phyloP scores from a whole-genome alignment of 35 echinoderm and acorn worm species.

The Anneissia japonica region DNA sequence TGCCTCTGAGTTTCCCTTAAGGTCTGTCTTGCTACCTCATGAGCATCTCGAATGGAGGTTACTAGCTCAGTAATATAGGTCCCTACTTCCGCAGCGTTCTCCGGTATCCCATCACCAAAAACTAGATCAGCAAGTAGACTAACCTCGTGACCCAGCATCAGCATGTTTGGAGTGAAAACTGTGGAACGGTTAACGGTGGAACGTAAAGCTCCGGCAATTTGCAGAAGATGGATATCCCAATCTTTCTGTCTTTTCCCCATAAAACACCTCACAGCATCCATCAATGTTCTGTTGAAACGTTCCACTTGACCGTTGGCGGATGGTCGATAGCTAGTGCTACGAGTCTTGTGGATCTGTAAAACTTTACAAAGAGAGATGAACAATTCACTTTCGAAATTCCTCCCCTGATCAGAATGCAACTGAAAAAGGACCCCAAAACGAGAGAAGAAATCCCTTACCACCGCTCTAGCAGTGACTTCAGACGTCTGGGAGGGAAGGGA shows the following conservation, averaged over 20 bases:
- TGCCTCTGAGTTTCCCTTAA: conserved; percentile 4
- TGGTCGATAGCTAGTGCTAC: not conserved
- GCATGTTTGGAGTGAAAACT: conserved; percentile 23
- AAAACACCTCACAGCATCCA: conserved; percentile 21
- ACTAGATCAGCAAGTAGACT: conserved; percentile 47
- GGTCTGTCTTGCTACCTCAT: conserved; percentile 20
- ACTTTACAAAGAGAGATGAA: not conserved
- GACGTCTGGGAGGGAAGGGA: conserved; percentile 22
- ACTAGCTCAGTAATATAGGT: conserved; percentile 4
- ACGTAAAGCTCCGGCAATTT: conserved; percentile 40
- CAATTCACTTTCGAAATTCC: not conserved
- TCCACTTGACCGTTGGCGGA: not conserved
- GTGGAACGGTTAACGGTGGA: conserved; percentile 49
- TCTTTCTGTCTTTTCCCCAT: conserved; percentile 22
- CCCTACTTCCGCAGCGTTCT: not conserved
- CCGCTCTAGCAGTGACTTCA: conserved; percentile 21
- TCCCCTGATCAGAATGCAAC: not conserved
- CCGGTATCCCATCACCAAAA: not conserved
- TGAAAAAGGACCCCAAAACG: not conserved
- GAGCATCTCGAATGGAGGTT: not conserved
- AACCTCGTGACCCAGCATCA: conserved; percentile 49
- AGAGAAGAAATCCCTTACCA: not conserved
- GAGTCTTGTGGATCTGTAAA: not conserved
- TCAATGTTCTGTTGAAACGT: not conserved
- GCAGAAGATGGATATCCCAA: conserved; percentile 26